phyloP scores from a whole-genome alignment of 2,113 vertebrate species.

The Spea bombifrons region DNA sequence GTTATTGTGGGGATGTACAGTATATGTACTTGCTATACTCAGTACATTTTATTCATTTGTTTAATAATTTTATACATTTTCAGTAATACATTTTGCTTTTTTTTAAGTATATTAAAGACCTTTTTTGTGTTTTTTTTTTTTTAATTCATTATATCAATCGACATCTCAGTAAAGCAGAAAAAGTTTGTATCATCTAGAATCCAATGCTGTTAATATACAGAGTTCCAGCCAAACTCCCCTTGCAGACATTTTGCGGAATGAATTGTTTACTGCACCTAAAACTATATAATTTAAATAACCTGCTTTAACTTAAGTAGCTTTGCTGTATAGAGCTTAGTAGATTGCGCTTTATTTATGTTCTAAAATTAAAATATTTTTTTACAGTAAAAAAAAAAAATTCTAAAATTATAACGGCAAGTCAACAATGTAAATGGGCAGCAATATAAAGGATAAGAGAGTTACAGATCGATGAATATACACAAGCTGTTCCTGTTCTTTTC shows the following conservation, averaged over 20 bases:
- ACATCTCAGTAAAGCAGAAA: constrained; percentile 27
- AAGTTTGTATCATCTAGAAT: background rate
- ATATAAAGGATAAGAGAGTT: background rate
- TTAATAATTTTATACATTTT: background rate
- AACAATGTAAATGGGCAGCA: background rate
- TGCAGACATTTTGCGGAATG: background rate
- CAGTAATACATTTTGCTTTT: background rate
- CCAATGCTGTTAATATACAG: background rate
- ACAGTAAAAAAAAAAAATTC: constrained; percentile 26
- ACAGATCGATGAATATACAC: background rate
- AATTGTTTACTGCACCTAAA: constrained; percentile 22
- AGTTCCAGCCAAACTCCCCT: background rate
- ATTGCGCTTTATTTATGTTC: constrained; percentile 36
- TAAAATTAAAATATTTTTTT: constrained; percentile 41
- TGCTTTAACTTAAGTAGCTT: constrained; percentile 35
- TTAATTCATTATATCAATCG: background rate
- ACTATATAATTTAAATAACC: constrained; percentile 34
- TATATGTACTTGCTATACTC: background rate
- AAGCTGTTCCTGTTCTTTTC: constrained; percentile 3
- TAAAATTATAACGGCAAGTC: constrained; percentile 3
- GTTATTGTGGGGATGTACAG: no score
- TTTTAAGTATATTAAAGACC: background rate
- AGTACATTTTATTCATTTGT: background rate
- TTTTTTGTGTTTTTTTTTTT: constrained; percentile 13
- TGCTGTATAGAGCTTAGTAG: constrained; percentile 39